Percentiles rank a stretch among this genome's conserved stretches.
These are phyloP conservation scores for Amphiura filiformis DNA, from an alignment of 35 echinoderm and acorn worm species.

Conservation along the genomic window DNA sequence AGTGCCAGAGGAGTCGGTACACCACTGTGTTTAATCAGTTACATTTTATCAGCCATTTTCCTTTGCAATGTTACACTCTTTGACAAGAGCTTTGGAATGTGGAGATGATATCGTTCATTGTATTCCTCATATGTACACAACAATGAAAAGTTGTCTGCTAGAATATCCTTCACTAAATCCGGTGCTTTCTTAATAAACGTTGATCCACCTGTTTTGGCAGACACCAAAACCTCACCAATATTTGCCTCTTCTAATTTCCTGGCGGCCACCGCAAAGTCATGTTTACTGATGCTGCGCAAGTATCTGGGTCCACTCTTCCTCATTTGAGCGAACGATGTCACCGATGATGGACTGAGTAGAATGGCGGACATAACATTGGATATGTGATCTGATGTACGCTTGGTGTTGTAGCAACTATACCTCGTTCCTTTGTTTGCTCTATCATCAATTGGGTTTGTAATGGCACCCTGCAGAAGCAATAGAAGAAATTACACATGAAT, in stretches of 20 bases:
- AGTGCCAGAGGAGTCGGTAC: no score
- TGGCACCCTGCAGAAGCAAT: no score
- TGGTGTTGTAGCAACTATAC: no score
- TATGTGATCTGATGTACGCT: no score
- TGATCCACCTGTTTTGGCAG: neutral
- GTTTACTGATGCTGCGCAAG: neutral
- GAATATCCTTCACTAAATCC: neutral
- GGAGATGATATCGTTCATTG: neutral
- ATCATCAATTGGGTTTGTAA: no score
- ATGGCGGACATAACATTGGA: neutral
- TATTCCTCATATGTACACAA: neutral
- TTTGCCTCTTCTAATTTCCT: neutral
- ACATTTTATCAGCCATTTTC: no score
- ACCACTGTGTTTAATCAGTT: no score
- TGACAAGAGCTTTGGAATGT: no score
- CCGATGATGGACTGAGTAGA: neutral
- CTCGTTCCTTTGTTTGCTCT: no score
- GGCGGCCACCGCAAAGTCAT: neutral
- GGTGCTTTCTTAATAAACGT: neutral
- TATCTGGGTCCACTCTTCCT: neutral
- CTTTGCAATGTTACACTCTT: no score
- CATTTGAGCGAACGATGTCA: neutral
- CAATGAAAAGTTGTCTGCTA: neutral
- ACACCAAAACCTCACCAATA: neutral
- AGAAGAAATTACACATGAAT: no score